Conservation (phyloP, 2,797 vertebrate species). For the Remorina albescens region DNA sequence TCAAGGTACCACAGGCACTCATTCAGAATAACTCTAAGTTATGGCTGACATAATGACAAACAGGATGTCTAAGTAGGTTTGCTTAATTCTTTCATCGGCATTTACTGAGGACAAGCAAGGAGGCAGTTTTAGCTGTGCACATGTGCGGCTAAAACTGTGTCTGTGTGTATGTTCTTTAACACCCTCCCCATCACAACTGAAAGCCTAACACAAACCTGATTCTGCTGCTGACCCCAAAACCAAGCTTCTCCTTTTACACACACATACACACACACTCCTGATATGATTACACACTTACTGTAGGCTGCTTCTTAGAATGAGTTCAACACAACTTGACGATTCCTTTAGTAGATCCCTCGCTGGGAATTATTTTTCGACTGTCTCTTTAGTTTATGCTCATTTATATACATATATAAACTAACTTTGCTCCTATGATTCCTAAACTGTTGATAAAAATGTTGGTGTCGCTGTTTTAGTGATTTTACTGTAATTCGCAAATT, state of each 20-base stretch:
- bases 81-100: neutral
- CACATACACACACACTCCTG: no score
- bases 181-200: no score
- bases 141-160: no score
- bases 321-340: neutral
- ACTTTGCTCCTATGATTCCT: neutral
- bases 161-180: no score
- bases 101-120: neutral
- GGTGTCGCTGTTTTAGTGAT: neutral
- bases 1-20: neutral
- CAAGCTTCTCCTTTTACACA: neutral
- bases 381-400: neutral
- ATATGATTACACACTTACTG: constrained; percentile 13
- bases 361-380: neutral
- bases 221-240: no score
- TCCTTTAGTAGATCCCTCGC: neutral
- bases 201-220: no score
- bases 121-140: neutral
- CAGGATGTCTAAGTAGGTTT: no score
- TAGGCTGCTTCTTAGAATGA: neutral
- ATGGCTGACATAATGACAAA: no score
- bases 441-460: neutral
- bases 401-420: neutral
- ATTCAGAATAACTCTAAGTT: neutral
- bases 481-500: neutral